Base-by-base conservation (phyloP, 1,140 invertebrate genomes). In the Saccostrea glomerata region DNA sequence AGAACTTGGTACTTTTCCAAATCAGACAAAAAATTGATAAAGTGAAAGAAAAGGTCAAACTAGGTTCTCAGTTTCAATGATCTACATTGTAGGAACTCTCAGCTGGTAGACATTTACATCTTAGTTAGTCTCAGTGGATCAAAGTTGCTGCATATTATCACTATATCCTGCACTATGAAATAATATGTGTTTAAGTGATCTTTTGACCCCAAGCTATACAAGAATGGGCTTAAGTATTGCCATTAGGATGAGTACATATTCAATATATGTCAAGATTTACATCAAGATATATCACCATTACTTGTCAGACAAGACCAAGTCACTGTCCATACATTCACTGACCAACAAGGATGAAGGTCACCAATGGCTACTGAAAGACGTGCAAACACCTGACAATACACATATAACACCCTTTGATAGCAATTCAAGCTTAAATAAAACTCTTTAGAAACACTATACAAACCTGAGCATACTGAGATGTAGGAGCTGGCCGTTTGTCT, bases 11-110 rank as follows among this genome's bases (percentile, higher is more conserved):
- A 77, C 25, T 77, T 30, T 77, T 77, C 70, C 70, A 77, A 77
- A 77, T 77, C 70, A 77, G 70, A 77, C 70, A 77, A 25, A 77
- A 77, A 77, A 77, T 77, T 77, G 70, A 77, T 77, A 77, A 77
- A 77, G 70, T 77, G 70, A 77, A 77, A 77, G 70, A 77, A 77
- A 77, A 77, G 70, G 70, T 77, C 70, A 77, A 77, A 77, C 23
- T 77, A 25, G 70, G 70, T 77, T 77, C 70, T 77, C 25, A 15
- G 30, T 30, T 40, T 36, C 70, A 77, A 30, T 13, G 12, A 17
- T 77, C 15, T 15, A 77, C 23, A 15, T 30, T 77, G 25, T 30
- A 77, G 58, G 58, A 17, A 63, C n/a, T 20, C 58, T 63, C 15
- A 20, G 17, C 58, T 63, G 47, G 6, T 2, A 36, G 9, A 7